Evolutionary conservation across 2,113 vertebrate species (phyloP).

Genomic region (Aythya baeri): DNA sequence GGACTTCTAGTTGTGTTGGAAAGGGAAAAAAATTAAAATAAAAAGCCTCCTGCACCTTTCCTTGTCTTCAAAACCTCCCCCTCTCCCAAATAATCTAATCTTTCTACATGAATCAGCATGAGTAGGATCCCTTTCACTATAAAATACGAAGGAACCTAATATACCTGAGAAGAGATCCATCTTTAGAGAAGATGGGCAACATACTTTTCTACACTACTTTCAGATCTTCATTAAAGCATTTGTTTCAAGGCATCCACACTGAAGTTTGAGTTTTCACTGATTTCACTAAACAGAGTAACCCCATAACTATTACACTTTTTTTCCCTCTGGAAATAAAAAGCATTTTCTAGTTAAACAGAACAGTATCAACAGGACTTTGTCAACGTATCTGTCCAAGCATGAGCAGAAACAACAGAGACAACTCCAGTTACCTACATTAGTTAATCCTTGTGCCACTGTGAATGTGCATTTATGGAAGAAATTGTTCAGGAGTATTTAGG

Average conservation of each 20-base stretch:
- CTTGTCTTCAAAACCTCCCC: neutral
- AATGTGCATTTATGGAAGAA: slow-evolving; percentile 46
- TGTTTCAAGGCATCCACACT: neutral
- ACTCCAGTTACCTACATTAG: slow-evolving; percentile 8
- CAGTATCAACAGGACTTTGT: neutral
- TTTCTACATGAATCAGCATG: neutral
- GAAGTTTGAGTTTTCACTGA: neutral
- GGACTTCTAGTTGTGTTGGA: neutral
- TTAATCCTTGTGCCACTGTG: neutral
- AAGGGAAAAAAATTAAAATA: neutral
- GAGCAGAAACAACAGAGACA: neutral
- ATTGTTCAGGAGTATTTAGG: slow-evolving; percentile 57
- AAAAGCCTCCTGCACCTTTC: neutral
- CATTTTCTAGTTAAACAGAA: neutral
- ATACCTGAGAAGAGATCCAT: neutral
- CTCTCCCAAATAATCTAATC: neutral
- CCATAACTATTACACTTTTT: neutral
- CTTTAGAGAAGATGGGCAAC: neutral
- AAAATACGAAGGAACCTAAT: neutral
- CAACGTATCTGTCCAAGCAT: neutral
- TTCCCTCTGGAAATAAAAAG: neutral
- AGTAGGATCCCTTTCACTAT: neutral
- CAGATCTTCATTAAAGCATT: neutral
- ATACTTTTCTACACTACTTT: neutral
- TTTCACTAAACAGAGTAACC: neutral